Evolutionary conservation across 2,113 vertebrate species (phyloP).

Genomic region (Oxygymnocypris stewartii): DNA sequence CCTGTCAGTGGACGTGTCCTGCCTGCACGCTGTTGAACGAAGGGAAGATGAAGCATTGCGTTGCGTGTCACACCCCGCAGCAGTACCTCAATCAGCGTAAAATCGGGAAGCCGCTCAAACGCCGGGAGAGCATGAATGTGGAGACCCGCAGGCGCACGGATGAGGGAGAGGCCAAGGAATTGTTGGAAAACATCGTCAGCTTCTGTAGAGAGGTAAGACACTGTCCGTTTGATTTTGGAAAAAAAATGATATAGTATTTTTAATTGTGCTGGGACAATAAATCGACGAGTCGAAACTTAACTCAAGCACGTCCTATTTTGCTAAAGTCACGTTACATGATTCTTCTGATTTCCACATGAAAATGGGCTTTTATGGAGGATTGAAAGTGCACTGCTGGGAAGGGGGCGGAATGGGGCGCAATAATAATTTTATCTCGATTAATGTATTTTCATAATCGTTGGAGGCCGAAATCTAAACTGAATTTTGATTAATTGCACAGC

Average conservation of each 20-base stretch:
- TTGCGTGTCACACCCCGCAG: conserved; percentile 90
- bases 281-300: no score
- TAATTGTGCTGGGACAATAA: no score
- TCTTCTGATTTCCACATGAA: no score
- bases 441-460: no score
- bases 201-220: conserved; percentile 92
- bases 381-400: no score
- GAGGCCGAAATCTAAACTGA: no score
- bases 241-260: neutral
- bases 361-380: no score
- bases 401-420: no score
- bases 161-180: conserved; percentile 94
- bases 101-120: conserved; percentile 81
- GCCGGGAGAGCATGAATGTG: conserved; percentile 92
- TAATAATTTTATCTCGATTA: no score
- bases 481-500: no score
- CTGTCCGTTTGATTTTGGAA: neutral
- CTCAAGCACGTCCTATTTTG: no score
- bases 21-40: conserved; percentile 93
- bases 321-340: no score
- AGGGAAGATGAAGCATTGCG: conserved; percentile 87
- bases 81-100: conserved; percentile 83
- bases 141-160: conserved; percentile 90
- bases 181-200: conserved; percentile 95
- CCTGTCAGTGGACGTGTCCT: conserved; percentile 86